Base-by-base conservation (phyloP, 2,113 vertebrate species). In the Oncorhynchus nerka region DNA sequence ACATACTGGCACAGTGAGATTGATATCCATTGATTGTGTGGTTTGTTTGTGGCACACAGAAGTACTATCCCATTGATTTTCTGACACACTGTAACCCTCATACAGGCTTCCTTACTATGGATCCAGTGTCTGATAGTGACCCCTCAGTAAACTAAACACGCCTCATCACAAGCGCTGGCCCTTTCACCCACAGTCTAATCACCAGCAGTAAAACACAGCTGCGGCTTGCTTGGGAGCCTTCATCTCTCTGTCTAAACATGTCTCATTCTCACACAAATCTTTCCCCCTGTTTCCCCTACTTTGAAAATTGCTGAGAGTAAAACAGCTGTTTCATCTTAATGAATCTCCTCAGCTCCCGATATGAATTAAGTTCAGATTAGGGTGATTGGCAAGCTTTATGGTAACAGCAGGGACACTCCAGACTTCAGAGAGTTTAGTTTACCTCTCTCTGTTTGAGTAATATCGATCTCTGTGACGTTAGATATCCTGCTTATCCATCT, bases 331-430 rank as follows among this genome's bases (percentile, higher is more conserved):
- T 75, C 76, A 62, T 45, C 71, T 22, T 77, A 68, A 79, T 71
- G 70, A 67, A 32, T 74, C 30, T 72, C 76, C 79, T 73, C 57
- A 26, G 16, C 72, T 34, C 55, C 57, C 76, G 75, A 83, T 84
- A 81, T 71, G 8, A 77, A 49, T 80, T 70, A n/a, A 77, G 70
- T 62, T 71, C 49, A 1, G 34, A 81, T 80, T 81, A 77, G 59
- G 19, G 32, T 69, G 34, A 77, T 45, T 75, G 71, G 68, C 77
- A 79, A 70, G 77, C 57, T 74, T 78, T 70, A 75, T 20, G 64
- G 22, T 71, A 70, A 78, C 71, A 78, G 69, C 51, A 73, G 7
- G 20, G 65, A 73, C 28, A 77, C 30, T 48, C 72, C 51, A 75
- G 32, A 51, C 8, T 65, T 32, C 66, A 26, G 20, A 70, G n/a